Evolutionary conservation across 1,140 invertebrate species (phyloP).

Genomic region (Drosophila kikkawai): DNA sequence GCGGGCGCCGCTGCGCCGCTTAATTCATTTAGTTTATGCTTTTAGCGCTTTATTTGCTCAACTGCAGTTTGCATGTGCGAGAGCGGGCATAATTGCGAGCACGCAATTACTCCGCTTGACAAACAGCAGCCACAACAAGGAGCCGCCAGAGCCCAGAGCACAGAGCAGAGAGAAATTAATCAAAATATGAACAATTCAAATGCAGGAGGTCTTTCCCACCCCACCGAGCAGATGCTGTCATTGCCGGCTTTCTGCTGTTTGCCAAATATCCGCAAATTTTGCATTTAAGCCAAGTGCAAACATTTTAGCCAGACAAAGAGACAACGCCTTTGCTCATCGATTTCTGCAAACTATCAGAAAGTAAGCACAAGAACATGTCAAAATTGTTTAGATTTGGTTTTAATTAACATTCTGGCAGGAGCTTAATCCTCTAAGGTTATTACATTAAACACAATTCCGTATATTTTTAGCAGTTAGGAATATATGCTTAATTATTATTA

Average conservation of each 20-base stretch:
- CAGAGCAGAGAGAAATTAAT: slow-evolving; percentile 23
- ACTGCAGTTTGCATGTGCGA: slow-evolving; percentile 52
- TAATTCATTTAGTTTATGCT: slow-evolving; percentile 75
- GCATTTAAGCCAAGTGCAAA: slow-evolving; percentile 45
- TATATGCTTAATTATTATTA: too few relatives aligned
- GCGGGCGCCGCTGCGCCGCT: slow-evolving; percentile 30
- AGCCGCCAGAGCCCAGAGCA: slow-evolving; percentile 1
- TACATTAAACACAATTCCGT: too few relatives aligned
- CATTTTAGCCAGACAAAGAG: slow-evolving; percentile 28
- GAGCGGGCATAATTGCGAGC: slow-evolving; percentile 44
- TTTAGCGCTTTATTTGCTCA: slow-evolving; percentile 74
- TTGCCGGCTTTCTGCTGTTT: slow-evolving; percentile 16
- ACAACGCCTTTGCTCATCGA: slow-evolving; percentile 13
- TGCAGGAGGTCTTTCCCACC: background rate
- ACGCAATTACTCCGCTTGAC: slow-evolving; percentile 46
- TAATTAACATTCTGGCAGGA: slow-evolving; percentile 15
- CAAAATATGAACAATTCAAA: slow-evolving; percentile 35
- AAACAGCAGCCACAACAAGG: slow-evolving; percentile 43
- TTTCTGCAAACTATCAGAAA: background rate
- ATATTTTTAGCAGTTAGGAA: too few relatives aligned
- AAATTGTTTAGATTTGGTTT: background rate
- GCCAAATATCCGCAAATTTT: slow-evolving; percentile 34
- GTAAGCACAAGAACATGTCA: slow-evolving; percentile 6
- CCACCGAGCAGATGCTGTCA: slow-evolving; percentile 19
- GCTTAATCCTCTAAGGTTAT: background rate